These are phyloP conservation scores for Stenotaenia linearis DNA, from an alignment of 2,888 invertebrate species.

Conservation along the genomic window DNA sequence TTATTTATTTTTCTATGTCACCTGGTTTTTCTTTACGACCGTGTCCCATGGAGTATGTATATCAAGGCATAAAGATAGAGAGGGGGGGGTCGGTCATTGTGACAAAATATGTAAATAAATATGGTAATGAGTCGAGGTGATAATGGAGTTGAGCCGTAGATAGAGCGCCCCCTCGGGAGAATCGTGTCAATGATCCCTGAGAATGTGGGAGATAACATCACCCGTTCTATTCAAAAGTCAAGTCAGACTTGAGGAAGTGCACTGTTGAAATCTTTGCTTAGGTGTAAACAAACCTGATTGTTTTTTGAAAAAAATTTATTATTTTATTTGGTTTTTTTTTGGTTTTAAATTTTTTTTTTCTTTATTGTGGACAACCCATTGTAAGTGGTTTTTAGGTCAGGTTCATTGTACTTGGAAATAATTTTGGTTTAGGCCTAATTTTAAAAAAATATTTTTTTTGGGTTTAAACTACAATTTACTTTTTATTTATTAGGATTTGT, in stretches of 20 bases:
- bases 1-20: neutral
- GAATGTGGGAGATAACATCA: slow-evolving; percentile 21
- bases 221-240: slow-evolving; percentile 20
- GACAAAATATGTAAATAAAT: slow-evolving; percentile 24
- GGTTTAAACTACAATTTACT: neutral
- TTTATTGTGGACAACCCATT: neutral
- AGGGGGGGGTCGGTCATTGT: neutral
- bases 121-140: slow-evolving; percentile 13
- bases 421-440: neutral
- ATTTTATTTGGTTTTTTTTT: neutral
- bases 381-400: slow-evolving; percentile 19
- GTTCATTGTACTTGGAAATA: neutral
- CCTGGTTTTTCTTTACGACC: slow-evolving; percentile 14
- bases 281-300: slow-evolving; percentile 20
- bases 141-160: slow-evolving; percentile 12
- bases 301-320: neutral
- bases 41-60: neutral
- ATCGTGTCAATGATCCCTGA: slow-evolving; percentile 19
- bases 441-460: neutral
- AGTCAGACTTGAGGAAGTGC: slow-evolving; percentile 19
- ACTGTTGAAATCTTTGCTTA: neutral
- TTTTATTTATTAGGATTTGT: too few relatives aligned
- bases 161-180: slow-evolving; percentile 26
- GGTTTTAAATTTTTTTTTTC: neutral
- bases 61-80: neutral